Base-by-base conservation (phyloP, 2,797 vertebrate species). In the Gephyroberyx darwinii region DNA sequence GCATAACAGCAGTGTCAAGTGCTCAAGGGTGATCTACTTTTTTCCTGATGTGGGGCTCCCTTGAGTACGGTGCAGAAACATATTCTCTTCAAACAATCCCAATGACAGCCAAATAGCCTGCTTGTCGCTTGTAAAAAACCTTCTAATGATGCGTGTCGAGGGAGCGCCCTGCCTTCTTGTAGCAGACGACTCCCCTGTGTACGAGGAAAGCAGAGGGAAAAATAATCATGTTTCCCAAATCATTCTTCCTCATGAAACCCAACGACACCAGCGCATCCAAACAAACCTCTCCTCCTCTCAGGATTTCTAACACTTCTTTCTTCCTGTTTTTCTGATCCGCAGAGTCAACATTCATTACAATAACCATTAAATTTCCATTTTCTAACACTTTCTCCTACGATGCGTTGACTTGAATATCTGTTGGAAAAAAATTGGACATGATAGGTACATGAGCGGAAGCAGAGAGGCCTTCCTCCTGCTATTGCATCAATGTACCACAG, bases 31-130 rank as follows among this genome's bases (percentile, higher is more conserved):
- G 94, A 94, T 95, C 91, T 89, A 88, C 73, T 92, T 88, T 85
- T 81, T 62, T 89, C 86, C 89, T 94, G 94, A 96, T 94, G 94
- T 91, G 89, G 83, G 92, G 92, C 90, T 95, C 92, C 94, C 95
- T 77, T 71, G 94, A 93, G 96, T 82, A 92, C 66, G 90, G 86
- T 83, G 90, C 91, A 95, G 93, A 96, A 97, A 96, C 95, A 96
- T 90, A 94, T 94, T 95, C 94, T 95, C 90, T 95, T 96, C 96
- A 95, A 97, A 95, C 95, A 96, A 95, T 94, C 94, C 95, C 96
- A 94, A 92, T 95, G 95, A 95, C 96, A 96, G 96, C 93, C 95
- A 95, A 96, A 97, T 94, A 94, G 94, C 95, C 94, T 95, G 94
- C 95, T 96, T 96, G 95, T 96, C 96, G 96, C 95, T 95, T 92